phyloP scores from a whole-genome alignment of 2,888 invertebrate genomes.

The Psylliodes chrysocephalus region DNA sequence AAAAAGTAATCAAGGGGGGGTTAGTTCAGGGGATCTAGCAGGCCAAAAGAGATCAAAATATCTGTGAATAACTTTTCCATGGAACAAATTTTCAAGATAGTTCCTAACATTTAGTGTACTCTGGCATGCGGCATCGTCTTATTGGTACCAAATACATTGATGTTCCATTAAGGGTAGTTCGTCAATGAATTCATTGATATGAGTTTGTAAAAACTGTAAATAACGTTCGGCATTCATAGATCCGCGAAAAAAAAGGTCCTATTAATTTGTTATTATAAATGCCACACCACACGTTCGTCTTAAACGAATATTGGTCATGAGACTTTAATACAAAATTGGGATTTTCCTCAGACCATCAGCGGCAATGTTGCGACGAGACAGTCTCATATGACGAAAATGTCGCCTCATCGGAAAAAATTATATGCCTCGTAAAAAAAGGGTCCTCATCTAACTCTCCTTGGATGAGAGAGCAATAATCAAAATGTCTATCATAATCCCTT shows the following conservation, averaged over 20 bases:
- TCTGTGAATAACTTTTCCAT: constrained; percentile 26
- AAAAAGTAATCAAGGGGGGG: constrained; percentile 23
- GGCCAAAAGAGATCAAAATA: constrained; percentile 25
- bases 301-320: constrained; percentile 22
- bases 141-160: constrained; percentile 20
- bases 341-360: constrained; percentile 19
- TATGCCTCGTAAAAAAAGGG: constrained; percentile 22
- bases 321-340: constrained; percentile 5
- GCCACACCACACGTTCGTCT: constrained; percentile 23
- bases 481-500: background rate
- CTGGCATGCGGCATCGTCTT: constrained; percentile 25
- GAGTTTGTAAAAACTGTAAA: constrained; percentile 8
- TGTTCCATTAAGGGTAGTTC: constrained; percentile 19
- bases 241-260: constrained; percentile 5
- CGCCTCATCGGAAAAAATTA: background rate
- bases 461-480: background rate
- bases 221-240: background rate
- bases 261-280: constrained; percentile 14
- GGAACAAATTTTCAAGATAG: constrained; percentile 24
- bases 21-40: constrained; percentile 19
- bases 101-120: constrained; percentile 28
- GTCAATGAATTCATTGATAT: constrained; percentile 2
- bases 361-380: constrained; percentile 15
- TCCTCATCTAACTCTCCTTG: background rate
- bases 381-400: constrained; percentile 2